Conservation (phyloP, 92 coral and sea anemone species). For the Heliopora coerulea region DNA sequence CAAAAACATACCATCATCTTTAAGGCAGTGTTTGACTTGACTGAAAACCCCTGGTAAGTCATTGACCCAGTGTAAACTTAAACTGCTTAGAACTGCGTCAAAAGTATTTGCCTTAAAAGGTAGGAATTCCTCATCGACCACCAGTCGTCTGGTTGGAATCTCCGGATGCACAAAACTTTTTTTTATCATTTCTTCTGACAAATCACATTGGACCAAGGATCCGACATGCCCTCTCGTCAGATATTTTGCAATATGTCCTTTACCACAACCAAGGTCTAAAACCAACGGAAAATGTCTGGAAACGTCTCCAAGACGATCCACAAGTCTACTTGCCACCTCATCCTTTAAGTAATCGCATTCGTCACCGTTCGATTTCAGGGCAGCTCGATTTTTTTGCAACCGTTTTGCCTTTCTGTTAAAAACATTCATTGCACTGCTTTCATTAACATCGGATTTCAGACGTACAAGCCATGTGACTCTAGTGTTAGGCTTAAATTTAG, state of each 20-base stretch:
- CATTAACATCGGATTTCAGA: not conserved
- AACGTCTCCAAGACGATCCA: conserved; percentile 79
- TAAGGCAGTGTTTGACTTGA: conserved; percentile 69
- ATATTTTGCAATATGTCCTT: conserved; percentile 81
- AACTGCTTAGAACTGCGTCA: conserved; percentile 84
- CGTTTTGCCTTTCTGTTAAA: conserved; percentile 89
- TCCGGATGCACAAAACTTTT: conserved; percentile 37
- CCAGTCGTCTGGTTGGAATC: conserved; percentile 64
- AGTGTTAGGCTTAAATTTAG: not conserved
- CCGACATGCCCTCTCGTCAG: conserved; percentile 85
- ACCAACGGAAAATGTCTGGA: conserved; percentile 85
- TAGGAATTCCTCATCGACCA: conserved; percentile 89
- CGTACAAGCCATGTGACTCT: too few species aligned
- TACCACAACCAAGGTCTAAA: conserved; percentile 95
- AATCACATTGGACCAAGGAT: conserved; percentile 74
- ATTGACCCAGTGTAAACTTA: conserved; percentile 97
- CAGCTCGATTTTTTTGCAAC: conserved; percentile 86
- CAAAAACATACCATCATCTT: conserved; percentile 86
- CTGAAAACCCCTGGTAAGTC: conserved; percentile 86
- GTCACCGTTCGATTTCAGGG: conserved; percentile 65
- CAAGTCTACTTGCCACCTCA: conserved; percentile 82
- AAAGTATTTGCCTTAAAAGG: conserved; percentile 78
- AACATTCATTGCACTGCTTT: conserved; percentile 62
- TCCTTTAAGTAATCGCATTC: conserved; percentile 90
- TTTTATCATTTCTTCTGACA: conserved; percentile 83